Evolutionary conservation across 2,113 vertebrate genomes (phyloP), one percentile per base, ranked within the genome.

Genomic region (Hippocampus barbouri): DNA sequence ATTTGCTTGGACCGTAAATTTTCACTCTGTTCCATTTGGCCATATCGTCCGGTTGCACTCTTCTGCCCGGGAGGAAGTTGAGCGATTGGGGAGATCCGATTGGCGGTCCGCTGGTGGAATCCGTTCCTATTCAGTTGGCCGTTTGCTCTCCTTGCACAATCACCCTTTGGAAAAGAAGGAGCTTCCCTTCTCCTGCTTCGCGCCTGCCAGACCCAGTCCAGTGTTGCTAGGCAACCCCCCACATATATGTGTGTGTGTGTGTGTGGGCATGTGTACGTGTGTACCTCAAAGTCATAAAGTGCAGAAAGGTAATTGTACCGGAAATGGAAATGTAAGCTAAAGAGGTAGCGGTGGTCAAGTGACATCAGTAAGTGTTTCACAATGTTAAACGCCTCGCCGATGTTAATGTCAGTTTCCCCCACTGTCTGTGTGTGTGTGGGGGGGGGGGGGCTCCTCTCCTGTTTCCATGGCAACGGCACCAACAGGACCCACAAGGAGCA

Each of bases 171-270:
- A 75, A 51, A 51, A 51, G 77, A 79, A 78, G 27, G 74, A 87
- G 73, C 73, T 78, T 77, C 73, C 83, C 85, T 69, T 40, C 84
- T 86, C 80, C 69, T 78, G 59, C 59, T 34, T 14, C 8, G 27
- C 62, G 62, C 78, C 82, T 74, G 79, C 71, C 85, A 82, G 82
- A 83, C 75, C 85, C 82, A 71, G 82, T 84, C 63, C 77, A 78
- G 76, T 65, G 91, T 92, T 92, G 90, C 89, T 91, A 91, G 82
- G 91, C 88, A 93, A 92, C 90, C 73, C 54, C 63, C 51, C 8
- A 65, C 63, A 81, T 72, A 49, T 25, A 70, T 53, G 70, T 64
- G 43, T 60, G 51, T 61, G 76, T 45, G 72, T 56, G 21, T 68
- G 62, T 61, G 63, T 11, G 73, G 34, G 34, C 34, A 38, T 49